Conservation (phyloP, 2,888 invertebrate species). For the Sesia bembeciformis region DNA sequence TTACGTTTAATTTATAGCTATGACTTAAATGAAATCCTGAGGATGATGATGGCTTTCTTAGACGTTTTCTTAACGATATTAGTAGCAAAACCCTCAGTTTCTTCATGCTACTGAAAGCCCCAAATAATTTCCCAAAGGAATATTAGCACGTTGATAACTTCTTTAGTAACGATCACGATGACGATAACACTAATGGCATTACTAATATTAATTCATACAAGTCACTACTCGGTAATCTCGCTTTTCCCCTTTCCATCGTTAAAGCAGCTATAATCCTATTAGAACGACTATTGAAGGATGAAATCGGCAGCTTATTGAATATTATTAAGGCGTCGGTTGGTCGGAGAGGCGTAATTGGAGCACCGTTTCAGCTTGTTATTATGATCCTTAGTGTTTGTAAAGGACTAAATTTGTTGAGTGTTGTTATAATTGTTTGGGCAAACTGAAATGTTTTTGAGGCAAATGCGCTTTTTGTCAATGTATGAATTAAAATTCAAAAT, state of each 20-base stretch:
- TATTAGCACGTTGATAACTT: too few species aligned
- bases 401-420: background rate
- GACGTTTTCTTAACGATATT: too few species aligned
- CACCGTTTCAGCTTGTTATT: background rate
- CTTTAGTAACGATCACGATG: background rate
- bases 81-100: too few species aligned
- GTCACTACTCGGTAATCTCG: background rate
- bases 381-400: background rate
- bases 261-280: slow-evolving; percentile 8
- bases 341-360: background rate
- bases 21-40: too few species aligned
- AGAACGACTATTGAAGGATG: slow-evolving; percentile 6
- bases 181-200: background rate
- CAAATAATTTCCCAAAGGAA: too few species aligned
- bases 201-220: background rate
- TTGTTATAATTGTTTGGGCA: too few species aligned
- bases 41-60: too few species aligned
- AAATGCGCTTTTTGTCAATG: too few species aligned
- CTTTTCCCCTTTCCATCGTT: slow-evolving; percentile 2
- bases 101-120: too few species aligned
- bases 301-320: slow-evolving; percentile 9
- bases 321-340: slow-evolving; percentile 1
- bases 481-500: too few species aligned
- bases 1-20: too few species aligned
- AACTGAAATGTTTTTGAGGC: too few species aligned